A percentile compares a stretch with the other conserved stretches of the same genome.
phyloP scores from a whole-genome alignment of 2,888 invertebrate species.

The Philopedon plagiatum region DNA sequence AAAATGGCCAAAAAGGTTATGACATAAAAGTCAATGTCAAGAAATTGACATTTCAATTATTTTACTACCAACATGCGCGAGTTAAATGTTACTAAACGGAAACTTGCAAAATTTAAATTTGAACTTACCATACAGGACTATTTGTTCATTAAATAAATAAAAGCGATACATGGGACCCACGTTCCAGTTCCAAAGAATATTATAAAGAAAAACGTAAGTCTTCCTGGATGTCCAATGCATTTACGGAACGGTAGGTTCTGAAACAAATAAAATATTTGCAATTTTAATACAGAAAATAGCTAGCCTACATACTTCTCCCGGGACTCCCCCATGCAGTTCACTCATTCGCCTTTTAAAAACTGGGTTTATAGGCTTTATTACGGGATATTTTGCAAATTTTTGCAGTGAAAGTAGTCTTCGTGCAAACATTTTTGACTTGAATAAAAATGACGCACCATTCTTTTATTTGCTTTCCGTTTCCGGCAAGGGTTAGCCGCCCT shows the following conservation, averaged over 20 bases:
- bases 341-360: conserved; percentile 36
- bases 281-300: not conserved
- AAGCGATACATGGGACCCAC: conserved; percentile 79
- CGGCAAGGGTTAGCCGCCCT: not conserved
- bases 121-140: conserved; percentile 19
- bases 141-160: conserved; percentile 78
- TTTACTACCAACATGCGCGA: not conserved
- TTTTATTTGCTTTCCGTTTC: not conserved
- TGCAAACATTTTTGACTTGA: conserved; percentile 25
- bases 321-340: conserved; percentile 64
- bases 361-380: conserved; percentile 22
- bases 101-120: conserved; percentile 2
- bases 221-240: conserved; percentile 76
- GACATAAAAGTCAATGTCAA: not conserved
- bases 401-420: conserved; percentile 18
- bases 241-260: conserved; percentile 74
- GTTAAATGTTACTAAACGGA: not conserved
- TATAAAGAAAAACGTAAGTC: conserved; percentile 77
- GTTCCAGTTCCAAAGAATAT: conserved; percentile 81
- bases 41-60: not conserved
- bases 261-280: conserved; percentile 1
- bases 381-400: conserved; percentile 23
- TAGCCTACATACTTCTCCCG: conserved; percentile 67
- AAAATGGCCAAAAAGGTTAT: conserved; percentile 6
- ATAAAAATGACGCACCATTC: not conserved